Conservation (phyloP, 2,797 vertebrate genomes). For the Gila robusta region DNA sequence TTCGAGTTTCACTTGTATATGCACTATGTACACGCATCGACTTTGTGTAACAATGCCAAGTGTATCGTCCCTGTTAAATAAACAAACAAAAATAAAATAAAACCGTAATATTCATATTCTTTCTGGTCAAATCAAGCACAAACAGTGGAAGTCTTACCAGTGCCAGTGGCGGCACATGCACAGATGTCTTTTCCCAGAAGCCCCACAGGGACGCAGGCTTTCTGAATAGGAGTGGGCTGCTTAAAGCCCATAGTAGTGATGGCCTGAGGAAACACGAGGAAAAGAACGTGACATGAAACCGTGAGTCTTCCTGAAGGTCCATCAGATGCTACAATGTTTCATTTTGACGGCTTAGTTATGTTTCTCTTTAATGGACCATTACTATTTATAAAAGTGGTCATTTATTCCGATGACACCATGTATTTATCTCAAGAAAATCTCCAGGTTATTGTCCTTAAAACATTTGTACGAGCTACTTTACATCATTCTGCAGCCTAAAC, state of each 20-base stretch:
- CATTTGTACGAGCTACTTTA: not conserved
- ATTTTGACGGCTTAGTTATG: not conserved
- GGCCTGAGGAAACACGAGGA: constrained; percentile 79
- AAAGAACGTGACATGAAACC: not conserved
- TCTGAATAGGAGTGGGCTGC: constrained; percentile 95
- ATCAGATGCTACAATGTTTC: not conserved
- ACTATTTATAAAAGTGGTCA: not conserved
- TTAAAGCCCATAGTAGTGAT: constrained; percentile 90
- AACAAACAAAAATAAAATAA: not conserved
- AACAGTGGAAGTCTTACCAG: constrained; percentile 74
- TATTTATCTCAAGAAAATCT: not conserved
- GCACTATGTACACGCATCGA: too few species aligned
- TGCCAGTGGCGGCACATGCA: constrained; percentile 96
- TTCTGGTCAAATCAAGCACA: not conserved
- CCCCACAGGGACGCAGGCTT: constrained; percentile 93
- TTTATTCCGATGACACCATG: not conserved
- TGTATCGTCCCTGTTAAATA: too few species aligned
- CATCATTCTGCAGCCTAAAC: not conserved
- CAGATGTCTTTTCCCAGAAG: constrained; percentile 94
- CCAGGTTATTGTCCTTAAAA: not conserved
- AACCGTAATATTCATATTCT: not conserved
- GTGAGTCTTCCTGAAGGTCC: not conserved
- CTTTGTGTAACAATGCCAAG: too few species aligned
- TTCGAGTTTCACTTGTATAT: too few species aligned
- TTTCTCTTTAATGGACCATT: not conserved